phyloP scores from a whole-genome alignment of 2,888 invertebrate species.

The Tanypteryx hageni region DNA sequence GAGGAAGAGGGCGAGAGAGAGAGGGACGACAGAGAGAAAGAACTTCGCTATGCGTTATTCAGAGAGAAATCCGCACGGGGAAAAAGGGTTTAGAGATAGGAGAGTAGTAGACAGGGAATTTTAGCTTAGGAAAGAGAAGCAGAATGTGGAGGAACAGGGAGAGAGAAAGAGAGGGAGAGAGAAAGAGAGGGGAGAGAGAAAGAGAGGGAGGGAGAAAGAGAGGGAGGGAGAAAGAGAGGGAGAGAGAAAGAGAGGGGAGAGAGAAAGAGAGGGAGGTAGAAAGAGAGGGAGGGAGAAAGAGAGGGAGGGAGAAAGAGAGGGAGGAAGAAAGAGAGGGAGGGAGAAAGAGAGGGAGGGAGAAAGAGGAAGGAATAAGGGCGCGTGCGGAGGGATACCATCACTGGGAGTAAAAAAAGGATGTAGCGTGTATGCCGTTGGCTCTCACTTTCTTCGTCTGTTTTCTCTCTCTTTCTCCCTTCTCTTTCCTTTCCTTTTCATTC shows the following conservation, averaged over 20 bases:
- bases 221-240: neutral
- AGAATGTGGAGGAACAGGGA: neutral
- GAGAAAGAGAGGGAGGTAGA: too few relatives aligned
- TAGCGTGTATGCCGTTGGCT: neutral
- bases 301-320: neutral
- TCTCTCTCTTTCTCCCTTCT: neutral
- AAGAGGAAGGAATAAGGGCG: neutral
- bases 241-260: neutral
- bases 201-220: neutral
- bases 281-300: neutral
- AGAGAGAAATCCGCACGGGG: slow-evolving; percentile 22
- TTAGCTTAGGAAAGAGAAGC: slow-evolving; percentile 8
- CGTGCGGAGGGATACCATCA: neutral
- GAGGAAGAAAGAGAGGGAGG: neutral
- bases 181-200: too few relatives aligned
- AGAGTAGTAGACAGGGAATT: neutral
- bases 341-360: neutral
- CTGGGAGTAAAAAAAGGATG: slow-evolving; percentile 49
- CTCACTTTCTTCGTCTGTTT: neutral
- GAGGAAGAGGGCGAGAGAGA: neutral
- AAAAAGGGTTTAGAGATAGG: neutral
- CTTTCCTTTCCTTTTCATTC: neutral
- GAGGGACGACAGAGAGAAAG: neutral
- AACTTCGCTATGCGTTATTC: slow-evolving; percentile 2
- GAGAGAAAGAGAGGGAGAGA: too few relatives aligned